Conservation (phyloP, 1,140 invertebrate genomes). For the Charaxes varanes region DNA sequence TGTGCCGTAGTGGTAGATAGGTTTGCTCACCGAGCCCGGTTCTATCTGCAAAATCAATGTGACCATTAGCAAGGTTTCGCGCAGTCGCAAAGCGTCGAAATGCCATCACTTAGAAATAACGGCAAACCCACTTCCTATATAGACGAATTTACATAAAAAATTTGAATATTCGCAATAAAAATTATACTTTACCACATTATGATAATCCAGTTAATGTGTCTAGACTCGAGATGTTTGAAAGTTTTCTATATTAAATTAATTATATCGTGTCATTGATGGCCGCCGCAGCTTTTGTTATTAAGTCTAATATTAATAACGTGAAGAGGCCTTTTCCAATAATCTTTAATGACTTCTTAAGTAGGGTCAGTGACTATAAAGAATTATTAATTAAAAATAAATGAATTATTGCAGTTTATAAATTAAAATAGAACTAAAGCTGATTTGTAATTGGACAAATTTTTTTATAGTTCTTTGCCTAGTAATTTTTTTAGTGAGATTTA, state of each 20-base stretch:
- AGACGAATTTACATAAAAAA: slow-evolving; percentile 18
- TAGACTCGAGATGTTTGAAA: slow-evolving; percentile 3
- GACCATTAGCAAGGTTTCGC: slow-evolving; percentile 71
- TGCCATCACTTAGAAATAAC: slow-evolving; percentile 38
- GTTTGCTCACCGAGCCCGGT: slow-evolving; percentile 65
- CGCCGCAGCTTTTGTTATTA: no score
- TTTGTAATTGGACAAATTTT: no score
- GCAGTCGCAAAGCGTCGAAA: slow-evolving; percentile 64
- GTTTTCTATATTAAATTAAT: slow-evolving; percentile 1
- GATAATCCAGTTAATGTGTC: slow-evolving; percentile 1
- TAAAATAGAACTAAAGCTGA: no score
- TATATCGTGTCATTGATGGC: no score
- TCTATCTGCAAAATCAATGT: slow-evolving; percentile 74
- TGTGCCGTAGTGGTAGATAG: slow-evolving; percentile 28
- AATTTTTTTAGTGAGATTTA: no score
- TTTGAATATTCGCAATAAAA: slow-evolving; percentile 1
- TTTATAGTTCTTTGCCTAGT: no score
- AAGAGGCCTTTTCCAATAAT: no score
- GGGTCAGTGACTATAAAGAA: no score
- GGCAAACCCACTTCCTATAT: slow-evolving; percentile 20
- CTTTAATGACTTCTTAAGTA: no score
- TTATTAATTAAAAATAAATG: no score
- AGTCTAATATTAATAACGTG: no score
- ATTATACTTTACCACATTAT: neutral
- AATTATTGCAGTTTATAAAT: no score